These are phyloP conservation scores for Ostrea denselamellosa DNA, from an alignment of 1,140 invertebrate species.

Conservation along the genomic window DNA sequence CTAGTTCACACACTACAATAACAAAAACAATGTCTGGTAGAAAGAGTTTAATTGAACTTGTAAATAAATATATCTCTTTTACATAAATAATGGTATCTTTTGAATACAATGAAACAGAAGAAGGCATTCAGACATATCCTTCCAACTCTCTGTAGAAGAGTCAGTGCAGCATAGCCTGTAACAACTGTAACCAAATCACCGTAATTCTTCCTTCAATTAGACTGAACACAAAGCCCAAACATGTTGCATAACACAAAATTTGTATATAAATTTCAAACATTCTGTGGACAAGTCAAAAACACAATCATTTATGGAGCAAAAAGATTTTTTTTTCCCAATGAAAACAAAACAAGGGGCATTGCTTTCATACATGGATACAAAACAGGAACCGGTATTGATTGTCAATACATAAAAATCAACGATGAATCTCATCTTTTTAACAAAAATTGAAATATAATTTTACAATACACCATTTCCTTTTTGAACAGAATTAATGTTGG, in stretches of 20 bases:
- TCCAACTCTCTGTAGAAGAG: not conserved
- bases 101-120: not conserved
- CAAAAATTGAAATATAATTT: not conserved
- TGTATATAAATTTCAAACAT: not conserved
- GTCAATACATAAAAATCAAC: not conserved
- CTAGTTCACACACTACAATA: too few species aligned
- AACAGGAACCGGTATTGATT: not conserved
- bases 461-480: too few species aligned
- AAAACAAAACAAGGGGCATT: not conserved
- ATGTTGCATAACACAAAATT: not conserved
- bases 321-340: not conserved
- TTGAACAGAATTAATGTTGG: too few species aligned
- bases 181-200: not conserved
- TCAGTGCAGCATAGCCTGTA: not conserved
- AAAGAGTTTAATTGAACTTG: constrained; percentile 36
- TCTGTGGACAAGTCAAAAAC: not conserved
- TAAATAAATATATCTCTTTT: constrained; percentile 37
- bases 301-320: not conserved
- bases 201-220: not conserved
- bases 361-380: not conserved
- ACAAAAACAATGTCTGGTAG: not conserved
- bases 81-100: constrained; percentile 8
- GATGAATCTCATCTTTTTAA: not conserved
- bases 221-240: not conserved
- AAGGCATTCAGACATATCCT: not conserved